phyloP scores from a whole-genome alignment of 2,797 vertebrate genomes.

The Fratercula arctica region DNA sequence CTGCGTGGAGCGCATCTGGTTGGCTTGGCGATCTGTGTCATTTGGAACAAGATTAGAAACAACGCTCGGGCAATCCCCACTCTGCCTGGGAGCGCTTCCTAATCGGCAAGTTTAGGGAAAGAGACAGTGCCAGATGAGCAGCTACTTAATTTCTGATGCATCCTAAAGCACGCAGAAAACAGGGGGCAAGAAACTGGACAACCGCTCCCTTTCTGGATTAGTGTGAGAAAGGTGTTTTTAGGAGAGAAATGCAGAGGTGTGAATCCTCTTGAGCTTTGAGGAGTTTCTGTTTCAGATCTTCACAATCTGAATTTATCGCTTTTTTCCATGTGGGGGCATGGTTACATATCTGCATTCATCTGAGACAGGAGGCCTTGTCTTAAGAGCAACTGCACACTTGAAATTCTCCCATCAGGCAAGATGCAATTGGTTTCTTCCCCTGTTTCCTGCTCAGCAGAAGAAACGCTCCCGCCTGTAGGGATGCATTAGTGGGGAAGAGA shows the following conservation, averaged over 20 bases:
- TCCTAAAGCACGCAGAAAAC: not conserved
- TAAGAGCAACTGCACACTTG: not conserved
- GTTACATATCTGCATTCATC: not conserved
- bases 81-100: not conserved
- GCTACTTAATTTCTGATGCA: not conserved
- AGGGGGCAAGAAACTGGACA: not conserved
- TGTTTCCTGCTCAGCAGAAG: not conserved
- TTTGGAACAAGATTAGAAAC: not conserved
- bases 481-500: not conserved
- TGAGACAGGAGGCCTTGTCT: not conserved
- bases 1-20: not conserved
- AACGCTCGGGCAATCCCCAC: not conserved
- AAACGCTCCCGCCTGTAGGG: not conserved
- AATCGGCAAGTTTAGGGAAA: not conserved
- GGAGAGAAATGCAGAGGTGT: not conserved
- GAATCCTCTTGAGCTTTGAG: not conserved
- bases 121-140: not conserved
- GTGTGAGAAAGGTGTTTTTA: not conserved
- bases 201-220: not conserved
- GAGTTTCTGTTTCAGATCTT: not conserved
- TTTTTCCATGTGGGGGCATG: not conserved
- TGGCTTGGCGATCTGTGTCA: not conserved
- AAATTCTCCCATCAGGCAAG: slow-evolving; percentile 26
- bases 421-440: not conserved
- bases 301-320: not conserved